phyloP scores from a whole-genome alignment of 2,113 vertebrate genomes.

The Myrmophylax atrothorax region DNA sequence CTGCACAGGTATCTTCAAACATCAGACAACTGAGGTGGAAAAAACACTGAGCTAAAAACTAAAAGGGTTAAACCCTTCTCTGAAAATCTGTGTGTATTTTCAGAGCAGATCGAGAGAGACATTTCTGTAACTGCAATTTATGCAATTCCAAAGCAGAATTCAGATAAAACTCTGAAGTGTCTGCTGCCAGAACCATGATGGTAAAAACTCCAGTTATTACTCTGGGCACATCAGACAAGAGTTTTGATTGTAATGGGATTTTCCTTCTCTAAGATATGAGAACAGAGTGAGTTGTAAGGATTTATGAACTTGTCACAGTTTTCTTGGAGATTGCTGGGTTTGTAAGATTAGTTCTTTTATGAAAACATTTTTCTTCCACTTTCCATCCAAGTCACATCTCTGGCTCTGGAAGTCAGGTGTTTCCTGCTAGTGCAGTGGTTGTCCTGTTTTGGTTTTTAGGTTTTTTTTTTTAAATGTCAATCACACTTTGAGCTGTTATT shows the following conservation, averaged over 20 bases:
- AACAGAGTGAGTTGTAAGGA: slow-evolving; percentile 33
- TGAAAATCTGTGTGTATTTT: neutral
- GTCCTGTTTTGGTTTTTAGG: neutral
- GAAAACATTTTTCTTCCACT: slow-evolving; percentile 60
- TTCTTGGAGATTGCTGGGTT: slow-evolving; percentile 17
- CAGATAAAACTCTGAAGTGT: neutral
- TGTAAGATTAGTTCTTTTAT: slow-evolving; percentile 54
- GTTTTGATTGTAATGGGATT: slow-evolving; percentile 21
- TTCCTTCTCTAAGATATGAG: slow-evolving; percentile 4
- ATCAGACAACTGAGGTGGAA: neutral
- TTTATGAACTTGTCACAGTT: slow-evolving; percentile 52
- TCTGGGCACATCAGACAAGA: neutral
- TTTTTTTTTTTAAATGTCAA: neutral
- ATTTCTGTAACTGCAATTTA: neutral
- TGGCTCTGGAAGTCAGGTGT: neutral
- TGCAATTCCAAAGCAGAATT: slow-evolving; percentile 5
- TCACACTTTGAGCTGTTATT: neutral
- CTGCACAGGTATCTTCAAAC: neutral
- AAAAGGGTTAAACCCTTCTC: neutral
- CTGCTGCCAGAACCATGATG: neutral
- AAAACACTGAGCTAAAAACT: neutral
- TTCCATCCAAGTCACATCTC: slow-evolving; percentile 13
- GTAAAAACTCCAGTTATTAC: neutral
- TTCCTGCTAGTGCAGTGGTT: neutral
- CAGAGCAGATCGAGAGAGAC: neutral